A percentile compares a stretch with the other conserved stretches of the same genome.
Evolutionary conservation across 2,113 vertebrate species (phyloP).

Genomic region (Chelonoidis abingdonii): DNA sequence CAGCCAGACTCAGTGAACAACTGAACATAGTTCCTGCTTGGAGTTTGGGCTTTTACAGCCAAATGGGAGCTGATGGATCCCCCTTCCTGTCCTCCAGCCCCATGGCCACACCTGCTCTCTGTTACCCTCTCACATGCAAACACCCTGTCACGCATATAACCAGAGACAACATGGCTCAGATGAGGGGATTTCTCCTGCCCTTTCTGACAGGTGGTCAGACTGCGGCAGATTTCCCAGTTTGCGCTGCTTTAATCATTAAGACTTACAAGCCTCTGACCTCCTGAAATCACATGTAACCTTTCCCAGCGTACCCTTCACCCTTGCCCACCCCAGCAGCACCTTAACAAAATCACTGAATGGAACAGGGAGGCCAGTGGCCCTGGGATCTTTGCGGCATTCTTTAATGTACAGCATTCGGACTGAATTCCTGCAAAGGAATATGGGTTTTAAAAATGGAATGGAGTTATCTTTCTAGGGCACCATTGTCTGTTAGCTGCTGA

Average conservation of each 20-base stretch:
- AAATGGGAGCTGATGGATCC: background rate
- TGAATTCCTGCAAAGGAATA: background rate
- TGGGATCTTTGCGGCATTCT: background rate
- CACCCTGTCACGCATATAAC: background rate
- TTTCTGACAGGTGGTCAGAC: background rate
- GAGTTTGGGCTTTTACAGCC: background rate
- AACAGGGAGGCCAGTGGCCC: background rate
- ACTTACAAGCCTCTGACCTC: constrained; percentile 3
- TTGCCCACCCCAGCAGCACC: background rate
- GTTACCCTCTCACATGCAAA: background rate
- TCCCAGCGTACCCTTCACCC: background rate
- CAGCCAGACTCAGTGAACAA: background rate
- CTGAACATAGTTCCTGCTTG: background rate
- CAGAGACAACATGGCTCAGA: background rate
- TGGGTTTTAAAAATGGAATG: background rate
- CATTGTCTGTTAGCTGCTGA: background rate
- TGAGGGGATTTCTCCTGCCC: background rate
- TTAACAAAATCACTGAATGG: background rate
- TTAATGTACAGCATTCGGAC: background rate
- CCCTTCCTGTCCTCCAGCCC: background rate
- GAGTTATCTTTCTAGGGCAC: background rate
- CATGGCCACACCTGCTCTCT: background rate
- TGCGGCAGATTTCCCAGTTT: constrained; percentile 22
- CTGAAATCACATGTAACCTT: background rate
- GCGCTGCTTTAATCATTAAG: constrained; percentile 19